A percentile compares a stretch with the other conserved stretches of the same genome.
Evolutionary conservation across 2,797 vertebrate species (phyloP).

Genomic region (Natrix natrix): DNA sequence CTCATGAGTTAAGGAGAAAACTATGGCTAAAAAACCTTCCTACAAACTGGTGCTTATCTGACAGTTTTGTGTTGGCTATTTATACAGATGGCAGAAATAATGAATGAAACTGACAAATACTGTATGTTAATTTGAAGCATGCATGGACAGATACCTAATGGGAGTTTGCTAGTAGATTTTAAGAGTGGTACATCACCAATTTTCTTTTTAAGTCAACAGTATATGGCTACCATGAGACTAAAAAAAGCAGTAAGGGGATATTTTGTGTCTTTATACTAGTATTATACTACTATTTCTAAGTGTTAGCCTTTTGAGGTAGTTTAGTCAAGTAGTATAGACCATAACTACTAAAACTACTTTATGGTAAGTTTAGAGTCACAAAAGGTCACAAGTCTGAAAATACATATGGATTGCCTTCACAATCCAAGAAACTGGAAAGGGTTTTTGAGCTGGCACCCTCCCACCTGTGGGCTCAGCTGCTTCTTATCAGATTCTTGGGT

Average conservation of each 20-base stretch:
- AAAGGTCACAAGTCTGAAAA: neutral
- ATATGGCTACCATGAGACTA: neutral
- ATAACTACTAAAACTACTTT: neutral
- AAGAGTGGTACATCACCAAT: neutral
- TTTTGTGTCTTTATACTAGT: neutral
- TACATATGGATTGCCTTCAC: neutral
- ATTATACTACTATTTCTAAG: neutral
- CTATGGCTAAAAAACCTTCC: neutral
- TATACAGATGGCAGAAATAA: neutral
- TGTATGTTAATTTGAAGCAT: neutral
- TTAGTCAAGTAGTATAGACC: neutral
- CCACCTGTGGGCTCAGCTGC: neutral
- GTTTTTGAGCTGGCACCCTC: neutral
- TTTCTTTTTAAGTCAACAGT: neutral
- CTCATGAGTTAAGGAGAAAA: neutral
- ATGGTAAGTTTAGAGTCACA: neutral
- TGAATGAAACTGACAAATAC: neutral
- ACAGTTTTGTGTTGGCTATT: neutral
- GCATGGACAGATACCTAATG: neutral
- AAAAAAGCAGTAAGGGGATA: neutral
- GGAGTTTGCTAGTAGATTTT: neutral
- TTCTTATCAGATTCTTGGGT: neutral
- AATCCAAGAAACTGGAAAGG: neutral
- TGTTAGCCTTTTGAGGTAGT: neutral
- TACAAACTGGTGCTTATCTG: neutral